A percentile compares a stretch with the other conserved stretches of the same genome.
Evolutionary conservation across 2,113 vertebrate species (phyloP).

Genomic region (Donacobius atricapilla): DNA sequence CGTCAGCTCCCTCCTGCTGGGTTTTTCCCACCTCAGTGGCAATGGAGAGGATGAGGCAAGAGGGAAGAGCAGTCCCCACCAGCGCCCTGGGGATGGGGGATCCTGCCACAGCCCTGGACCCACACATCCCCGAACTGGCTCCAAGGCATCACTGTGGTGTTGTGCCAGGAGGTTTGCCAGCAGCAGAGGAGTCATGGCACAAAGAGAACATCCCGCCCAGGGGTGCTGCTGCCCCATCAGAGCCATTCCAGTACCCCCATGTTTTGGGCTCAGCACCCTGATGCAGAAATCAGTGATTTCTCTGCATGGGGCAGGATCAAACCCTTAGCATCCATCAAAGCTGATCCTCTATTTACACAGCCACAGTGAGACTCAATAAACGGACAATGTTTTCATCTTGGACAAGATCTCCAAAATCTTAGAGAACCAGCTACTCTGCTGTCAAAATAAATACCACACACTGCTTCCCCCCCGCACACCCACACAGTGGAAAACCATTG

Average conservation of each 20-base stretch:
- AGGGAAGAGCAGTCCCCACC: background rate
- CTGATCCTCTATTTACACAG: background rate
- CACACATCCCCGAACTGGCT: accelerated
- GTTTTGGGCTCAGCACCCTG: background rate
- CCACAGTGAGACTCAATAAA: background rate
- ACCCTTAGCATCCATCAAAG: background rate
- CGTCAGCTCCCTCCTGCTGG: background rate
- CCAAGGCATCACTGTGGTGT: accelerated
- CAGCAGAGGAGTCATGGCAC: background rate
- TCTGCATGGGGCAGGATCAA: background rate
- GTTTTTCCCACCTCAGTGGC: background rate
- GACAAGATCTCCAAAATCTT: background rate
- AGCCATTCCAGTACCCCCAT: background rate
- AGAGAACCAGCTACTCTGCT: background rate
- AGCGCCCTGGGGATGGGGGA: accelerated
- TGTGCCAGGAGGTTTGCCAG: background rate
- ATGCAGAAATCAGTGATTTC: background rate
- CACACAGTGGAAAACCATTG: background rate
- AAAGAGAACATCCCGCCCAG: too few relatives aligned
- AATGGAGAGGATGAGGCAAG: background rate
- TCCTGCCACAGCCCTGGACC: accelerated
- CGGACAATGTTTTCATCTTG: background rate
- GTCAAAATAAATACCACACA: conserved; percentile 5
- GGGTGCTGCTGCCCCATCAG: background rate
- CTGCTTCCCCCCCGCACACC: background rate